A percentile compares a stretch with the other conserved stretches of the same genome.
Evolutionary conservation across 1,140 invertebrate species (phyloP).

Genomic region (Hylaeus volcanicus): DNA sequence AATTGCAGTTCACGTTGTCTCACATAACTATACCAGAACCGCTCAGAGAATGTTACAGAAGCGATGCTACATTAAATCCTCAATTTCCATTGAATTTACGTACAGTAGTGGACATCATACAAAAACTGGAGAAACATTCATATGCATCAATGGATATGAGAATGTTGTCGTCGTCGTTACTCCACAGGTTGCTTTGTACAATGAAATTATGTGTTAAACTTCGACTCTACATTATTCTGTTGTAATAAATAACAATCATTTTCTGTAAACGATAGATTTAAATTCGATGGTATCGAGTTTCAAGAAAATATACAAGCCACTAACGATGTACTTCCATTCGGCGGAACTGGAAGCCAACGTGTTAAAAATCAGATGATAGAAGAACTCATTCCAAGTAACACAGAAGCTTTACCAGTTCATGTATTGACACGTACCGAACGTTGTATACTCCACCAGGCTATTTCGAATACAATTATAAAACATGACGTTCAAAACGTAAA

Average conservation of each 20-base stretch:
- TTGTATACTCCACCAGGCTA: conserved; percentile 82
- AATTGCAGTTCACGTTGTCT: conserved; percentile 26
- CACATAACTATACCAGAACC: conserved; percentile 75
- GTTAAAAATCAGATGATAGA: conserved; percentile 82
- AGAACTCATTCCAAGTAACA: conserved; percentile 82
- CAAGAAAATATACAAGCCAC: conserved; percentile 76
- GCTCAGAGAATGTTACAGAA: conserved; percentile 80
- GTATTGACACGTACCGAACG: conserved; percentile 79
- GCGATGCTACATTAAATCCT: conserved; percentile 67
- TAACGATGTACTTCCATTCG: conserved; percentile 81
- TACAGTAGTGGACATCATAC: conserved; percentile 81
- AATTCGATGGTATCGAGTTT: conserved; percentile 84
- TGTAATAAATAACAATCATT: neutral
- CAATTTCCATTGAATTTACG: conserved; percentile 79
- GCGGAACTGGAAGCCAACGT: conserved; percentile 83
- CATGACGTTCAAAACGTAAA: neutral
- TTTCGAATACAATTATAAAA: conserved; percentile 81
- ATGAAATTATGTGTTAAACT: neutral
- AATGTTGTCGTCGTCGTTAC: conserved; percentile 78
- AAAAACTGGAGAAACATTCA: conserved; percentile 79
- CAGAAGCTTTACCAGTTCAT: conserved; percentile 76
- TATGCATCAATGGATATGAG: conserved; percentile 77
- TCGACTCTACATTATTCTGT: neutral
- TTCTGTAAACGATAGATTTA: conserved; percentile 79
- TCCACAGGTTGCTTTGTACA: conserved; percentile 79